Conservation (phyloP, 2,888 invertebrate species). For the Nematopogon swammerdamellus region DNA sequence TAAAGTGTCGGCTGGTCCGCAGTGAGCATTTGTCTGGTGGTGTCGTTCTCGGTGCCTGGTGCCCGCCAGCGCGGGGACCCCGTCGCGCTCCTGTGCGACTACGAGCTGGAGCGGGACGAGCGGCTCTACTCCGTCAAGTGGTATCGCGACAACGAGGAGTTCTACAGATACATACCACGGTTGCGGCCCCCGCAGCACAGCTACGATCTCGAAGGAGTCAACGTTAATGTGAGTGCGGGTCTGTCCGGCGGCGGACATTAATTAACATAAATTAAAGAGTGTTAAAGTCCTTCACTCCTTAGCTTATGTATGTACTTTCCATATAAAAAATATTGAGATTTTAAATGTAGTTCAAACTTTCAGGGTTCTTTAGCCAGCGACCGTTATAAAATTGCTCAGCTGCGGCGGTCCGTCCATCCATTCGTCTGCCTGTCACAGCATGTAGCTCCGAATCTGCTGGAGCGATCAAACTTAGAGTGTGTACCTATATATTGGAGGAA, state of each 20-base stretch:
- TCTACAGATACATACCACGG: conserved; percentile 63
- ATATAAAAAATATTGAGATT: neutral
- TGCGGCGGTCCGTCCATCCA: too few species aligned
- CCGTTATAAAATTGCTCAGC: too few species aligned
- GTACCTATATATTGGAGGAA: too few species aligned
- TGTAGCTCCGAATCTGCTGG: too few species aligned
- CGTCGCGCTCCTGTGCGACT: conserved; percentile 55
- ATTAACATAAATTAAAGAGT: neutral
- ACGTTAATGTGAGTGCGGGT: conserved; percentile 61
- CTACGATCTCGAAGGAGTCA: conserved; percentile 58
- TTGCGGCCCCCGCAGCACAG: conserved; percentile 60
- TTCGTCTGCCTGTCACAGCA: too few species aligned
- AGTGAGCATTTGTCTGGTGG: conserved; percentile 40
- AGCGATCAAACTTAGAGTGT: too few species aligned
- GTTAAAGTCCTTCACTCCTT: neutral
- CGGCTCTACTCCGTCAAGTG: conserved; percentile 65
- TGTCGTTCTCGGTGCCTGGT: conserved; percentile 53
- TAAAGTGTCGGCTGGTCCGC: too few species aligned
- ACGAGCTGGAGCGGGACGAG: conserved; percentile 61
- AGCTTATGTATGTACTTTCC: neutral
- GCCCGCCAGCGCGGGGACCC: conserved; percentile 57
- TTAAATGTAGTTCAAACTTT: neutral
- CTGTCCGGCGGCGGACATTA: neutral
- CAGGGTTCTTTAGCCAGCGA: too few species aligned
- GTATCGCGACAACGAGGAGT: conserved; percentile 65